Evolutionary conservation across 2,113 vertebrate species (phyloP).

Genomic region (Paralichthys olivaceus): DNA sequence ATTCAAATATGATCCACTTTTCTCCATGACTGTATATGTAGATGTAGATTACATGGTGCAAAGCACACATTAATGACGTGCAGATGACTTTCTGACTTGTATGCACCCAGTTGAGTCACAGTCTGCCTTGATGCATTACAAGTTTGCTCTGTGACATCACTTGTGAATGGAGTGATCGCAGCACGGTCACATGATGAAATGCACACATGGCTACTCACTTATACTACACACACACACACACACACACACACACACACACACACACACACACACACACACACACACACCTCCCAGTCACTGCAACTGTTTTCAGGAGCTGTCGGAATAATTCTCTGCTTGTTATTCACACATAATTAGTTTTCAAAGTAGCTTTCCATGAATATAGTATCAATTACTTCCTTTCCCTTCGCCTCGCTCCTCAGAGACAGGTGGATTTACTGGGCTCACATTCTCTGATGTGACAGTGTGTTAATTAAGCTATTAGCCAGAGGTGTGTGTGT

Average conservation of each 20-base stretch:
- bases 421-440: conserved; percentile 63
- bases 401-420: conserved; percentile 45
- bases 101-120: background rate
- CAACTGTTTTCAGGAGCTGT: conserved; percentile 61
- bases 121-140: background rate
- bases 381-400: conserved; percentile 70
- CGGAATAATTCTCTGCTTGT: conserved; percentile 70
- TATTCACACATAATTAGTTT: conserved; percentile 75
- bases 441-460: conserved; percentile 62
- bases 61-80: background rate
- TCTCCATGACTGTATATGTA: background rate
- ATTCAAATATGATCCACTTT: background rate
- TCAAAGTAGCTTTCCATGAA: conserved; percentile 70
- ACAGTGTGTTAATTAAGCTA: conserved; percentile 77
- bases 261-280: conserved; percentile 2
- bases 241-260: conserved; percentile 11
- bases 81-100: background rate
- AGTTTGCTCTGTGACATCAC: conserved; percentile 15
- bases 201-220: background rate
- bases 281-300: background rate
- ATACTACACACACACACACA: conserved; percentile 20
- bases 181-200: conserved; percentile 14
- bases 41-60: conserved; percentile 1
- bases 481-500: conserved; percentile 59
- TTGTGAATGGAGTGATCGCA: conserved; percentile 18